These are phyloP conservation scores for Marasmarcha lunaedactyla DNA, from an alignment of 2,888 invertebrate genomes.

Conservation along the genomic window DNA sequence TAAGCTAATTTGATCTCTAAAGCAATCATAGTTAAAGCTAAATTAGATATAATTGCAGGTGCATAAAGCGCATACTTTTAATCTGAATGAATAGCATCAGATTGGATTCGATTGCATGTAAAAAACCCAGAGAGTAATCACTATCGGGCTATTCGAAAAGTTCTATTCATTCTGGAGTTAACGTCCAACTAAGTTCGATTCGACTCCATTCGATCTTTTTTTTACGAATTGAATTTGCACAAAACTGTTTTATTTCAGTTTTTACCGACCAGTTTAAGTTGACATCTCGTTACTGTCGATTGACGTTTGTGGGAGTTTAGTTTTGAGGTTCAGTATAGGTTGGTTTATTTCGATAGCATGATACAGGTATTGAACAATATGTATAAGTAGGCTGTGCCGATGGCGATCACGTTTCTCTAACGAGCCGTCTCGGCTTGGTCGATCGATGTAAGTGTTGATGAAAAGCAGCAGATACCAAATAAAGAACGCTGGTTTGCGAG, in stretches of 20 bases:
- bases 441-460: slow-evolving; percentile 19
- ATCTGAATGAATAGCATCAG: slow-evolving; percentile 19
- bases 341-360: background rate
- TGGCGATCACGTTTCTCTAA: slow-evolving; percentile 63
- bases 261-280: slow-evolving; percentile 21
- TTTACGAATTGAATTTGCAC: slow-evolving; percentile 38
- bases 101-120: slow-evolving; percentile 18
- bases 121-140: slow-evolving; percentile 32
- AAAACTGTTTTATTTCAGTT: slow-evolving; percentile 38
- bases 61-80: slow-evolving; percentile 5
- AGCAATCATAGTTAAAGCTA: too few relatives aligned
- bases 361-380: slow-evolving; percentile 43
- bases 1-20: too few relatives aligned
- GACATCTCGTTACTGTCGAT: slow-evolving; percentile 15
- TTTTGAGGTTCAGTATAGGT: background rate
- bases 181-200: slow-evolving; percentile 44
- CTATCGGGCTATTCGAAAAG: slow-evolving; percentile 37
- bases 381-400: slow-evolving; percentile 62
- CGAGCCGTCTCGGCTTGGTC: slow-evolving; percentile 49
- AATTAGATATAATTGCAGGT: too few relatives aligned
- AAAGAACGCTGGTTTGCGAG: background rate
- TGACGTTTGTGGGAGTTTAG: background rate
- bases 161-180: slow-evolving; percentile 45
- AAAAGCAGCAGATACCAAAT: slow-evolving; percentile 32
- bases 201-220: slow-evolving; percentile 22